These are phyloP conservation scores for Raja brachyura DNA, from an alignment of 2,113 vertebrate genomes.

Conservation along the genomic window DNA sequence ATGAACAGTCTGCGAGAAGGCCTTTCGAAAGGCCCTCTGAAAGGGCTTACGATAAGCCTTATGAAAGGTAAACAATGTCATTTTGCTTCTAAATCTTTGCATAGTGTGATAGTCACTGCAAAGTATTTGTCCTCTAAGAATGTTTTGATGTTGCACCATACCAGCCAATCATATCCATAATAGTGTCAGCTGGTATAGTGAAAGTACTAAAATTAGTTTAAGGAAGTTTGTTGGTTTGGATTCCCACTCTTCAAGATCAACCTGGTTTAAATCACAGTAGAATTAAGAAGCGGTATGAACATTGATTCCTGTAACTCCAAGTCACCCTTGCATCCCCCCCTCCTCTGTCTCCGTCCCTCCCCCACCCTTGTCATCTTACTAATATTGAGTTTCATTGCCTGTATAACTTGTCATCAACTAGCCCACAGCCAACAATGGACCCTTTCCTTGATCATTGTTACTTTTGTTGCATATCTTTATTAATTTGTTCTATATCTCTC, in stretches of 20 bases:
- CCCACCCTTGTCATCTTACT: no score
- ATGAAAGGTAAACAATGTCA: slow-evolving; percentile 15
- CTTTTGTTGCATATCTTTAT: no score
- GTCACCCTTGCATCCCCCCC: no score
- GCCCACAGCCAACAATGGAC: no score
- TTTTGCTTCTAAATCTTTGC: background rate
- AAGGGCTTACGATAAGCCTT: no score
- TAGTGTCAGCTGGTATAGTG: background rate
- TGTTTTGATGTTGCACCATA: background rate
- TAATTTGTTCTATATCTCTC: no score
- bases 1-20: slow-evolving; percentile 73
- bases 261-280: background rate
- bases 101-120: background rate
- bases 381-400: no score
- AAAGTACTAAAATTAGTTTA: background rate
- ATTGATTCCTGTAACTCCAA: no score
- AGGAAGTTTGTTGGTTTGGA: background rate
- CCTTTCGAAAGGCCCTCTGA: slow-evolving; percentile 57
- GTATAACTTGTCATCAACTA: no score
- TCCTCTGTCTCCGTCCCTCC: no score
- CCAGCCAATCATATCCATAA: background rate
- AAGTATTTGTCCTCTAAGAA: no score
- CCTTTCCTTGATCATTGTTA: no score
- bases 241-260: background rate
- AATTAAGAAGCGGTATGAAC: background rate